A percentile compares a stretch with the other conserved stretches of the same genome.
These are phyloP conservation scores for Podarcis lilfordi DNA, from an alignment of 2,797 vertebrate species.

Conservation along the genomic window DNA sequence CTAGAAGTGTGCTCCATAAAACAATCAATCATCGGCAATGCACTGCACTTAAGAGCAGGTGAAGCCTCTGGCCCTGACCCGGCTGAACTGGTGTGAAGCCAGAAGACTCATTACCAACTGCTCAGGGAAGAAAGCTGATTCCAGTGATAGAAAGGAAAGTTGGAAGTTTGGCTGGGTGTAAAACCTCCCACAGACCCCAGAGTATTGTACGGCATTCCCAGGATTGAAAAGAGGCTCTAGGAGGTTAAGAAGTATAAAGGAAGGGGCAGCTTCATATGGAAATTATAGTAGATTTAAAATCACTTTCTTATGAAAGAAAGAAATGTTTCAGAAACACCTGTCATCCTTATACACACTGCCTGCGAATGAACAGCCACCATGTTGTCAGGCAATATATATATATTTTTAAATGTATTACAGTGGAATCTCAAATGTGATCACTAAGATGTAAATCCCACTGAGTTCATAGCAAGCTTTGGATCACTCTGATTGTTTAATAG, in stretches of 20 bases:
- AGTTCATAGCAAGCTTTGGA: too few relatives aligned
- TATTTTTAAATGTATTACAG: background rate
- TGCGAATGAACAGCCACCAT: background rate
- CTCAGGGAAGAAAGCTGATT: background rate
- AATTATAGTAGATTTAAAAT: background rate
- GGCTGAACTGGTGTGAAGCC: background rate
- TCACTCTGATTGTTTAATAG: too few relatives aligned
- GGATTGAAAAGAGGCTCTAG: background rate
- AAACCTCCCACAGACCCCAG: background rate
- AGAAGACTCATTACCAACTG: background rate
- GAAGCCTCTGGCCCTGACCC: background rate
- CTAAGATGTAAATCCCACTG: background rate
- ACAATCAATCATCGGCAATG: background rate
- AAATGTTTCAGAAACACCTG: background rate
- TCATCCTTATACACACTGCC: background rate
- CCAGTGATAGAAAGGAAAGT: background rate
- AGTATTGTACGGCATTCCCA: background rate
- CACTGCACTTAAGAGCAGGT: background rate
- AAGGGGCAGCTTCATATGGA: background rate
- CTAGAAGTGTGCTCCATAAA: background rate
- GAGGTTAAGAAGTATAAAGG: background rate
- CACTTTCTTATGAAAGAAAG: background rate
- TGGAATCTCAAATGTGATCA: background rate
- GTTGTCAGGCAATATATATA: background rate
- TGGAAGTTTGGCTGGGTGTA: background rate